Base-by-base conservation (phyloP, 1,140 invertebrate species). In the Cepaea nemoralis region DNA sequence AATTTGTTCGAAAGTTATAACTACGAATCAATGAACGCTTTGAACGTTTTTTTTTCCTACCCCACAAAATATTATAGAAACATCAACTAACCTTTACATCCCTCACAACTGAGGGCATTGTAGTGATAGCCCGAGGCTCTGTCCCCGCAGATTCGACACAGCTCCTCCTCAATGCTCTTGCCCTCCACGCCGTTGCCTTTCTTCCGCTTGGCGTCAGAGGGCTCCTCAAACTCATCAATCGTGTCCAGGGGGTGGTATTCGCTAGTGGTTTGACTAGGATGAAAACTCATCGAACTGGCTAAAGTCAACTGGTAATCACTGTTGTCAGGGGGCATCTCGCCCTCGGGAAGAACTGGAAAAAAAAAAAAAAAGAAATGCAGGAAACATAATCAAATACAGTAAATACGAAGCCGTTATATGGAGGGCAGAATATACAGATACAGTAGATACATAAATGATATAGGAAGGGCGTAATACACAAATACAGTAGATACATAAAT, bases 51-150 rank as follows among this genome's bases (percentile, higher is more conserved):
- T n/a, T n/a, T n/a, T n/a, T n/a, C n/a, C n/a, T n/a, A n/a, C n/a
- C n/a, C n/a, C n/a, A n/a, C n/a, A n/a, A n/a, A n/a, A n/a, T n/a
- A 45, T 45, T 8, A 55, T 24, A 55, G 50, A 55, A 55, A 55
- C n/a, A 55, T 55, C 19, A 22, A 19, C 87, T 87, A 91, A 96
- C 96, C 97, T 94, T 99, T 99, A 93, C 98, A 99, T 70, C 98
- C 98, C 93, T 99, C 98, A 93, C 98, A 99, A 77, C 98, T 99
- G 86, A 99, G 95, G 39, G 98, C 98, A 92, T 99, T 99, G 92
- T 99, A 99, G 92, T 99, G 98, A 91, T 99, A 99, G 70, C 98
- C 98, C 6, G 97, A 99, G 77, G 98, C 98, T 84, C 98, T 93
- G 92, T 99, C 98, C 0, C 97, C 98, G 91, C 98, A 99, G 1